phyloP scores from a whole-genome alignment of 2,888 invertebrate species.

The Invenusta paracnida region DNA sequence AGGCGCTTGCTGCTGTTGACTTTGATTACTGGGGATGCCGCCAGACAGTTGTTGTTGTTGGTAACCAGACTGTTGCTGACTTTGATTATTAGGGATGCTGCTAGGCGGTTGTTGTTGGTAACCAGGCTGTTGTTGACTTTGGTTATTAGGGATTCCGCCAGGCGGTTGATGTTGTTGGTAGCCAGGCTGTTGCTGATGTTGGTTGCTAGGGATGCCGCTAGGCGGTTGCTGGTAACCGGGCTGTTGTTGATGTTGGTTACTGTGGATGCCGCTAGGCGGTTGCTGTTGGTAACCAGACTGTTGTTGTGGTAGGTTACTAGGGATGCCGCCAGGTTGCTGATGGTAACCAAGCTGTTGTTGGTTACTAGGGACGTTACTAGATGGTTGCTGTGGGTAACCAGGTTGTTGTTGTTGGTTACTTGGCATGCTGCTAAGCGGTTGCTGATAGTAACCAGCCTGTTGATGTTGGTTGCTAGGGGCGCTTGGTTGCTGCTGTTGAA shows the following conservation, averaged over 20 bases:
- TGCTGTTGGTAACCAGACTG: slow-evolving; percentile 14
- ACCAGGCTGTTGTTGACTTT: not conserved
- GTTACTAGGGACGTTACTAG: not conserved
- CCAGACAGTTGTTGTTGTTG: not conserved
- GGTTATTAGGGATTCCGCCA: not conserved
- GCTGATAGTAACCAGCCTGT: not conserved
- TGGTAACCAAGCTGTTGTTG: not conserved
- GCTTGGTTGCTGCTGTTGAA: not conserved
- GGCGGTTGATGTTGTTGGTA: not conserved
- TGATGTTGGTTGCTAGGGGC: not conserved
- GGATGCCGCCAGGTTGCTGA: not conserved
- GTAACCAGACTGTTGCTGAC: slow-evolving; percentile 1
- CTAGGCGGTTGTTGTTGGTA: not conserved
- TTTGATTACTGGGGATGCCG: not conserved
- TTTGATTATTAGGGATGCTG: not conserved
- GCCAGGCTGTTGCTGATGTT: not conserved
- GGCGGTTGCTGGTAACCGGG: slow-evolving; percentile 5
- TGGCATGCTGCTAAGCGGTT: not conserved
- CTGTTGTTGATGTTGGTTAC: not conserved
- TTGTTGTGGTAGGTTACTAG: not conserved
- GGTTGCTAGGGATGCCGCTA: not conserved
- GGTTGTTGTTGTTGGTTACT: not conserved
- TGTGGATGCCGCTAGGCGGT: not conserved
- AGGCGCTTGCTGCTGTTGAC: not conserved
- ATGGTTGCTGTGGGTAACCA: not conserved